A percentile compares a stretch with the other conserved stretches of the same genome.
phyloP scores from a whole-genome alignment of 2,113 vertebrate genomes.

The Tachuris rubrigastra region DNA sequence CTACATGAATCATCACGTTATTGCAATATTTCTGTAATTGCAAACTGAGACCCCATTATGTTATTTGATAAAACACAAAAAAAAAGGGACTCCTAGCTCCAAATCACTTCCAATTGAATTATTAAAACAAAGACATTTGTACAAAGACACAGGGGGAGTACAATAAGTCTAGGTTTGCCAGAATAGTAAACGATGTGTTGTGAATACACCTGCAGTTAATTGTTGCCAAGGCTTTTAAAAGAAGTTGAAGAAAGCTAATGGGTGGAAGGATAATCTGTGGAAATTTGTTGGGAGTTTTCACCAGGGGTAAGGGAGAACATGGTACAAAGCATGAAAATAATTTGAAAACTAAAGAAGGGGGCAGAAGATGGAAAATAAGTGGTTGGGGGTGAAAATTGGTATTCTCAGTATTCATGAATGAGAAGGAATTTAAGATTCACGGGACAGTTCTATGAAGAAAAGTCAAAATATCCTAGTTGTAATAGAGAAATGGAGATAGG shows the following conservation, averaged over 20 bases:
- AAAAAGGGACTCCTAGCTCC: neutral
- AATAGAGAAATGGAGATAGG: neutral
- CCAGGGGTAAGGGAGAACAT: neutral
- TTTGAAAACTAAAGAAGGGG: neutral
- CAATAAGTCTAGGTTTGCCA: neutral
- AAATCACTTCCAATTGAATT: neutral
- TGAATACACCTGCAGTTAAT: neutral
- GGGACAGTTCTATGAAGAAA: neutral
- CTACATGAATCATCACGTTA: neutral
- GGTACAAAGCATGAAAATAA: neutral
- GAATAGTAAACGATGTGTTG: neutral
- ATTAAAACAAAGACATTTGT: neutral
- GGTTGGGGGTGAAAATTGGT: neutral
- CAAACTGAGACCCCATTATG: neutral
- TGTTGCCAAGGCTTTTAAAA: neutral
- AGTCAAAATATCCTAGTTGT: neutral
- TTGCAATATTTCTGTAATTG: neutral
- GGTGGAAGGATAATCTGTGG: neutral
- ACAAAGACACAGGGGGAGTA: neutral
- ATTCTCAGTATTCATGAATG: neutral
- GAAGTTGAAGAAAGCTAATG: neutral
- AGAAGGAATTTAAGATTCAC: neutral
- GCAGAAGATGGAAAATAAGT: neutral
- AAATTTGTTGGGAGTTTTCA: neutral
- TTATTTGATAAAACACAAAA: neutral